phyloP scores from a whole-genome alignment of 2,888 invertebrate species.

The Chamaedrilus cognettii region DNA sequence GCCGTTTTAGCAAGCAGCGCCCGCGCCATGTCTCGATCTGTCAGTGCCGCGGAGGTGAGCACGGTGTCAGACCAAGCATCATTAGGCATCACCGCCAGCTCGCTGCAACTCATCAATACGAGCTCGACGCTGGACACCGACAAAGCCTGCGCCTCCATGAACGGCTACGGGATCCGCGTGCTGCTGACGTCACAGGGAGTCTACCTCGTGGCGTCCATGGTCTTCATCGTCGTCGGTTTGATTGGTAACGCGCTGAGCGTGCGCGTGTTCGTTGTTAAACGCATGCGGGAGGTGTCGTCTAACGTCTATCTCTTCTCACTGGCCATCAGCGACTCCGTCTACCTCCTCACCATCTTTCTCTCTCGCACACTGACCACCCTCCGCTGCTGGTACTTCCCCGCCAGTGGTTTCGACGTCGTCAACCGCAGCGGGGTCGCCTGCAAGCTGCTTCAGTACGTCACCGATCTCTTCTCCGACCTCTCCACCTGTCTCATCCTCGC shows the following conservation, averaged over 20 bases:
- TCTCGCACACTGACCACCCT: slow-evolving; percentile 32
- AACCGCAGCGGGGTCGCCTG: slow-evolving; percentile 32
- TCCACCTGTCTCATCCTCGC: slow-evolving; percentile 38
- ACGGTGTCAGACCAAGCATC: too few relatives aligned
- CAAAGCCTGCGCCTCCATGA: too few relatives aligned
- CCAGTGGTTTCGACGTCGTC: slow-evolving; percentile 25
- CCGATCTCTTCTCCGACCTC: slow-evolving; percentile 38
- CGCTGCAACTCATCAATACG: too few relatives aligned
- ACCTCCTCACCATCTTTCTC: slow-evolving; percentile 35
- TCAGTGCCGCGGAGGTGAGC: too few relatives aligned
- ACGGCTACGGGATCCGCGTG: too few relatives aligned
- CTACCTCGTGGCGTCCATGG: slow-evolving; percentile 17
- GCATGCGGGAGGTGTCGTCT: slow-evolving; percentile 38
- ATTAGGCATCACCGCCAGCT: too few relatives aligned
- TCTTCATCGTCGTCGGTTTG: slow-evolving; percentile 32
- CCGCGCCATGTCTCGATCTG: too few relatives aligned
- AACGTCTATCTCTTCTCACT: slow-evolving; percentile 38
- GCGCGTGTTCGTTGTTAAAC: slow-evolving; percentile 33
- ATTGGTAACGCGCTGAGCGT: slow-evolving; percentile 36
- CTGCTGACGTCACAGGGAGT: slow-evolving; percentile 5
- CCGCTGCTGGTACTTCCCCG: slow-evolving; percentile 33
- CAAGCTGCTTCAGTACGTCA: slow-evolving; percentile 34
- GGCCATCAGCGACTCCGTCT: slow-evolving; percentile 39
- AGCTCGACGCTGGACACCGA: too few relatives aligned
- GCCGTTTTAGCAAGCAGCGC: too few relatives aligned